These are phyloP conservation scores for Adelognathus sp. DNA, from an alignment of 2,888 invertebrate species.

Conservation along the genomic window DNA sequence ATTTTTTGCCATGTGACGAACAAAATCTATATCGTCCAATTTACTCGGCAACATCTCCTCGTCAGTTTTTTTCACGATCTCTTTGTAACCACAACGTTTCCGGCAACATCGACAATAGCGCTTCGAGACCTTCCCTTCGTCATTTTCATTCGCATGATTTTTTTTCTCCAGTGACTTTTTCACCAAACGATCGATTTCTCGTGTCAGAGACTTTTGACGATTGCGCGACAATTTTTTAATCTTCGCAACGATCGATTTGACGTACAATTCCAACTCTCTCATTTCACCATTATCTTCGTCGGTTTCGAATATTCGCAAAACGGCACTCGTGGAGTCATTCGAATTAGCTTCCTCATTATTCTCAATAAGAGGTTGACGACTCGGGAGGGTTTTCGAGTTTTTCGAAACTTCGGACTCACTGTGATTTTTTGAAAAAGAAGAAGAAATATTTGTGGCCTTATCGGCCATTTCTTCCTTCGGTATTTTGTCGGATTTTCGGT, in stretches of 20 bases:
- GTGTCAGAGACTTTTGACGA: background rate
- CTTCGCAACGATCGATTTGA: background rate
- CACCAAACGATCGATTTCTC: slow-evolving; percentile 31
- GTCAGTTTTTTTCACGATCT: background rate
- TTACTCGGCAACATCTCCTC: background rate
- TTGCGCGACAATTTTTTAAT: background rate
- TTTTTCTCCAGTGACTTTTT: background rate
- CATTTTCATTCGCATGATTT: background rate
- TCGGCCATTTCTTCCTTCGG: no score
- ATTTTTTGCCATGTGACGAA: background rate
- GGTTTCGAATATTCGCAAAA: background rate
- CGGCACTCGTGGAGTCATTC: background rate
- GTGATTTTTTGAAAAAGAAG: background rate
- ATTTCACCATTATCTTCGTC: background rate
- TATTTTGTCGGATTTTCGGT: no score
- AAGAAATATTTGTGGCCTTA: no score
- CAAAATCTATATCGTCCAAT: background rate
- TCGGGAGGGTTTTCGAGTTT: background rate
- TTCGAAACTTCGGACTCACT: background rate
- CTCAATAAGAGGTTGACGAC: background rate
- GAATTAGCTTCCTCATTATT: background rate
- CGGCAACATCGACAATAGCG: slow-evolving; percentile 5
- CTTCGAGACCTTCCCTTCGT: background rate
- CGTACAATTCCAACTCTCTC: background rate
- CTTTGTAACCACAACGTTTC: slow-evolving; percentile 6